Conservation (phyloP, 2,113 vertebrate genomes). For the Cygnus atratus region DNA sequence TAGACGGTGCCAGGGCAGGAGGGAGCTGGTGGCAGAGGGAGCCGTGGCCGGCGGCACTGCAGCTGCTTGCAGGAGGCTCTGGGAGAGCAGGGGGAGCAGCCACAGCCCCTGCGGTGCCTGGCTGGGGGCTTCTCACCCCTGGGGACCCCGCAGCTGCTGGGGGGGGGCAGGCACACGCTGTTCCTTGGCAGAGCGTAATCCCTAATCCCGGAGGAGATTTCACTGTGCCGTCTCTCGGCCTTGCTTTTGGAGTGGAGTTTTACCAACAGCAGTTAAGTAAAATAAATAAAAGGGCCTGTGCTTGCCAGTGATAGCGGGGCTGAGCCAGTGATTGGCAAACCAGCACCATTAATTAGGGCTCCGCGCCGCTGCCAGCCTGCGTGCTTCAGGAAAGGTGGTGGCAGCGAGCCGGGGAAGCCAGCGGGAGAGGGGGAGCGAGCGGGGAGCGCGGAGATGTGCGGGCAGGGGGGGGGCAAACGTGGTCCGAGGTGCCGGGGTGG, state of each 20-base stretch:
- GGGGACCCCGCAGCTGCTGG: neutral
- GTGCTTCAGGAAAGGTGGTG: conserved; percentile 14
- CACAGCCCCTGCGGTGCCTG: neutral
- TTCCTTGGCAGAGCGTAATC: conserved; percentile 6
- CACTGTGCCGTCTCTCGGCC: neutral
- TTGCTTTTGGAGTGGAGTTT: conserved; percentile 56
- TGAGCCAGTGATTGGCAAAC: conserved; percentile 40
- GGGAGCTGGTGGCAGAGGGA: neutral
- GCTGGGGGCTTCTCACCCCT: neutral
- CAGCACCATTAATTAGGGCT: conserved; percentile 52
- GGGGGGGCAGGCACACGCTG: neutral
- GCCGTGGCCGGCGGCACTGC: neutral
- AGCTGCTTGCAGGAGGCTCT: neutral
- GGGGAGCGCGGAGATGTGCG: neutral
- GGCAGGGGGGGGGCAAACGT: neutral
- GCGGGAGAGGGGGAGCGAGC: neutral
- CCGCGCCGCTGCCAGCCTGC: conserved; percentile 29
- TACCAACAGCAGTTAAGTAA: conserved; percentile 63
- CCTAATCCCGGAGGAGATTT: conserved; percentile 3
- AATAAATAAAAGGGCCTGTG: conserved; percentile 60
- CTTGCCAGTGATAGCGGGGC: conserved; percentile 43
- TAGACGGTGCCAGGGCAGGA: neutral
- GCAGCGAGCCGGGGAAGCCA: conserved; percentile 6
- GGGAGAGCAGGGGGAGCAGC: neutral
- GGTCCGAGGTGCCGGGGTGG: fast-evolving